Conservation (phyloP, 1,140 invertebrate genomes). For the Oedothorax gibbosus region DNA sequence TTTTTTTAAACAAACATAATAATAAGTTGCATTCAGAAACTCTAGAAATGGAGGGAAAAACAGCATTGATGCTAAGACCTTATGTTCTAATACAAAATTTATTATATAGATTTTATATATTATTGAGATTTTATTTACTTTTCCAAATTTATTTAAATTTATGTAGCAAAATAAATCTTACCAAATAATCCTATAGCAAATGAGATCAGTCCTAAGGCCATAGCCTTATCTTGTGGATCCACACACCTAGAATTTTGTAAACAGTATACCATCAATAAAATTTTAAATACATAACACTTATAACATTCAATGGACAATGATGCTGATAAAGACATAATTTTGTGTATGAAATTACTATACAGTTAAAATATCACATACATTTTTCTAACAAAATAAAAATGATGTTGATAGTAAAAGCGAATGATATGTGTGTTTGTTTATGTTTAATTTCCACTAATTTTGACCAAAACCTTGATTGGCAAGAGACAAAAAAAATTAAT, state of each 20-base stretch:
- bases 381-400: background rate
- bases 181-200: constrained; percentile 93
- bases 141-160: no score
- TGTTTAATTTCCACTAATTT: no score
- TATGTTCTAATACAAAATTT: no score
- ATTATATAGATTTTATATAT: no score
- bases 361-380: background rate
- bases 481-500: no score
- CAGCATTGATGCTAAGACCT: no score
- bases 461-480: no score
- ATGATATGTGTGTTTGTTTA: no score
- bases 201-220: constrained; percentile 92
- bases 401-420: background rate
- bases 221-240: constrained; percentile 91
- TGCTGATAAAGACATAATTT: background rate
- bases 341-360: background rate
- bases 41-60: no score
- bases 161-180: constrained; percentile 62
- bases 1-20: no score
- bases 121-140: no score
- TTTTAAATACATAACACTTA: background rate
- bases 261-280: background rate
- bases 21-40: no score
- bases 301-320: background rate
- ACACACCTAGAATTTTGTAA: constrained; percentile 76